These are phyloP conservation scores for Coelogynopora nodosa DNA, from an alignment of 2,888 invertebrate species.

Conservation along the genomic window DNA sequence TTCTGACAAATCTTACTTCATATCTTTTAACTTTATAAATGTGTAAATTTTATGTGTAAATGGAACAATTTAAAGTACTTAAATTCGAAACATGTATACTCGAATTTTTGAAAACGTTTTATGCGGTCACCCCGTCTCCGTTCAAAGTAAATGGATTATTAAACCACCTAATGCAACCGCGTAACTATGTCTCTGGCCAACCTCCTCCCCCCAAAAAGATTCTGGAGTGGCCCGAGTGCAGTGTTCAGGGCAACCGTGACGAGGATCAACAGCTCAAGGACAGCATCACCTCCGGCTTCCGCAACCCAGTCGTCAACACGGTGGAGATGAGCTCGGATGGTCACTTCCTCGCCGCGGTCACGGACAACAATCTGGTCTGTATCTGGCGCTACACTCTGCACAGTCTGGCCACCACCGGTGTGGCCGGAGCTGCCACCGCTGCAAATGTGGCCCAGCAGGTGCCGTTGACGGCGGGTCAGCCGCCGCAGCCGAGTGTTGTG, in stretches of 20 bases:
- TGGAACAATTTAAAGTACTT: too few relatives aligned
- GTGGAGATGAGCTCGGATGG: conserved; percentile 46
- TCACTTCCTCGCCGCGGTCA: conserved; percentile 43
- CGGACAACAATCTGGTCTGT: conserved; percentile 46
- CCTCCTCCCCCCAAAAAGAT: too few relatives aligned
- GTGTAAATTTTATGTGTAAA: too few relatives aligned
- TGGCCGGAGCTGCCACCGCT: conserved; percentile 3
- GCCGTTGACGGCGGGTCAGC: not conserved
- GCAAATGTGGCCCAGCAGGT: not conserved
- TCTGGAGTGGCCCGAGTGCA: conserved; percentile 45
- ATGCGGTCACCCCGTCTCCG: too few relatives aligned
- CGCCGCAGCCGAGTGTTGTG: not conserved
- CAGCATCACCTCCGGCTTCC: conserved; percentile 1
- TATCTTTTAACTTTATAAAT: too few relatives aligned
- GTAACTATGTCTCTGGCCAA: too few relatives aligned
- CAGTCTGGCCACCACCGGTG: not conserved
- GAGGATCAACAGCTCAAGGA: conserved; percentile 44
- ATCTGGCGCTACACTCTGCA: conserved; percentile 40
- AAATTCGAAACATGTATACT: too few relatives aligned
- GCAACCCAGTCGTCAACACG: conserved; percentile 45
- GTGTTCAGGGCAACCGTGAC: conserved; percentile 36
- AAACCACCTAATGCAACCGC: too few relatives aligned
- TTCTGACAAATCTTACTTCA: too few relatives aligned
- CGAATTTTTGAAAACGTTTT: too few relatives aligned
- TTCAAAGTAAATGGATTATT: too few relatives aligned